Conservation (phyloP, 2,888 invertebrate species). For the Eupelmus urozonus region DNA sequence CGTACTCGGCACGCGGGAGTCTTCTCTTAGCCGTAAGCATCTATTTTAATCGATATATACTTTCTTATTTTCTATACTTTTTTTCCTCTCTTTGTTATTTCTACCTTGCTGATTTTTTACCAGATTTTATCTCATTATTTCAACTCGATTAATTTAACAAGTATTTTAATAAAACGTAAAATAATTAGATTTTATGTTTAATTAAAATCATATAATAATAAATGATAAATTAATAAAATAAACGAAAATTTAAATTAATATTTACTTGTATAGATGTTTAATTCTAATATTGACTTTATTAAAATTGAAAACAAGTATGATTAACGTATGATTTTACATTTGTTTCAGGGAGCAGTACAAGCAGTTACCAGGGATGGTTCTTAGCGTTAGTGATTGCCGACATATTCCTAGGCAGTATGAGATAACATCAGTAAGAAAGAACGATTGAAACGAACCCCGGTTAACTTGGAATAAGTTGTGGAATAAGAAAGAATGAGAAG, state of each 20-base stretch:
- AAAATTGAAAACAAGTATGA: no score
- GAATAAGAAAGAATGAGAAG: slow-evolving; percentile 46
- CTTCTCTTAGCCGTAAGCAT: slow-evolving; percentile 74
- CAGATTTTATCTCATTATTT: no score
- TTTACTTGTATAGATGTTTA: no score
- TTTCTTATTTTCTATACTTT: neutral
- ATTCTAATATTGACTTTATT: no score
- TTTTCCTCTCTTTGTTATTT: no score
- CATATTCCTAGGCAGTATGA: slow-evolving; percentile 68
- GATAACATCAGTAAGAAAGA: slow-evolving; percentile 73
- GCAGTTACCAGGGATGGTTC: slow-evolving; percentile 67
- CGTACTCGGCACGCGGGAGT: slow-evolving; percentile 85
- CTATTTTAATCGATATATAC: neutral
- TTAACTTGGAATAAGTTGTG: slow-evolving; percentile 63
- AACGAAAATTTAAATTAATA: no score
- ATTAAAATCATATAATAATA: no score
- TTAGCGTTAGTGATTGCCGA: slow-evolving; percentile 62
- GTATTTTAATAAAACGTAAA: no score
- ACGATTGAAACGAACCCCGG: slow-evolving; percentile 63
- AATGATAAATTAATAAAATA: no score
- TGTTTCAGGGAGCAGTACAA: slow-evolving; percentile 67
- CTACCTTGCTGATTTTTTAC: no score
- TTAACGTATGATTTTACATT: neutral
- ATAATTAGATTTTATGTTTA: no score
- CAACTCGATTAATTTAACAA: no score